Base-by-base conservation (phyloP, 2,113 vertebrate species). In the Sturnira hondurensis region DNA sequence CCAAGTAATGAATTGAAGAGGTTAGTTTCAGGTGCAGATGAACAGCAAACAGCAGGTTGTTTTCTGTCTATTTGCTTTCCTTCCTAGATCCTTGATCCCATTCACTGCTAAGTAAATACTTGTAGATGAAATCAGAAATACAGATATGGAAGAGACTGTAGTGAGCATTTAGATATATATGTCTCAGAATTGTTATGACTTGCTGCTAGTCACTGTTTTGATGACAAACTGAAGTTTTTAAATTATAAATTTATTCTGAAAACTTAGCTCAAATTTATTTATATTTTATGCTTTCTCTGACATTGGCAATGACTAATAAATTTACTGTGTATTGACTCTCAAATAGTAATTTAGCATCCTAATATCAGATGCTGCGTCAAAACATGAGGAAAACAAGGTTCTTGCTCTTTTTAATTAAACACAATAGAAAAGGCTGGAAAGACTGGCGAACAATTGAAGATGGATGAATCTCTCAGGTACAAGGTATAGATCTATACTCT, bases 331-430 rank as follows among this genome's bases (percentile, higher is more conserved):
- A 89, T 47, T 86, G 78, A 86, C 38, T 16, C 43, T 91, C 41
- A 86, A 7, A 50, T 90, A 89, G 31, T 85, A 89, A 73, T 47
- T 92, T 94, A 56, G 11, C 20, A 31, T 84, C 26, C n/a, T 86
- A 31, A 45, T 80, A 43, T 89, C 50, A 88, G 33, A 73, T 76
- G 13, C 11, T 76, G 13, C 11, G 47, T 65, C 76, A 87, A 76
- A 95, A 90, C 70, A 47, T 38, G 67, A 96, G 68, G 43, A 93
- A 85, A 82, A 63, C 31, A 82, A 71, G 36, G 7, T 41, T 17
- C 28, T 93, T 92, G 38, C 24, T 83, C 71, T 85, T 77, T 71
- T 93, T 89, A 93, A 83, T 96, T 89, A 86, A 78, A 77, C 86
- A 61, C 54, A 56, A 33, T 71, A 86, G n/a, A 83, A 83, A 61